A percentile compares a stretch with the other conserved stretches of the same genome.
phyloP scores from a whole-genome alignment of 2,113 vertebrate species.

The Chionodraco myersi region DNA sequence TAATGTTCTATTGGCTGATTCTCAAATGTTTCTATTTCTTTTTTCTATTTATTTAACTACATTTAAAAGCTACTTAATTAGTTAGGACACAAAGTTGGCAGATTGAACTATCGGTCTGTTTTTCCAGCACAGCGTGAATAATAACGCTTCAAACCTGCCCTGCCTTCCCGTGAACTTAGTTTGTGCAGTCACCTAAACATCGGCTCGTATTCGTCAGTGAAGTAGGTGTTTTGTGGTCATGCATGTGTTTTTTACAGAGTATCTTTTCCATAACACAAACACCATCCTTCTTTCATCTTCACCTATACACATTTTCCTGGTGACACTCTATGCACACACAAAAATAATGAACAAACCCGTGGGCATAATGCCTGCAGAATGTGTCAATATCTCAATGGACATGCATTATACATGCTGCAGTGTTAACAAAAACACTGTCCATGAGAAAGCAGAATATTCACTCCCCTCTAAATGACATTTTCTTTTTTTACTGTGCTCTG shows the following conservation, averaged over 20 bases:
- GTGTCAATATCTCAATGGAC: constrained; percentile 20
- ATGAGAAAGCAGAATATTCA: constrained; percentile 4
- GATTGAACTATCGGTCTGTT: constrained; percentile 27
- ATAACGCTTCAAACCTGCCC: constrained; percentile 27
- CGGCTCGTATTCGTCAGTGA: constrained; percentile 10
- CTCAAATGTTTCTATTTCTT: not conserved
- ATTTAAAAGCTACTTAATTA: constrained; percentile 14
- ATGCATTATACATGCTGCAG: constrained; percentile 49
- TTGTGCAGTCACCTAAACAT: constrained; percentile 32
- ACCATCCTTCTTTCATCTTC: not conserved
- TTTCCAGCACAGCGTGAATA: constrained; percentile 21
- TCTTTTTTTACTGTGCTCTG: not conserved
- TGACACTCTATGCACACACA: constrained; percentile 13
- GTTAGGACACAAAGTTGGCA: constrained; percentile 34
- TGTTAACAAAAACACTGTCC: constrained; percentile 17
- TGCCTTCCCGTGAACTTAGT: constrained; percentile 4
- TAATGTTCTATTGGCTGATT: not conserved
- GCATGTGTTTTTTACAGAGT: not conserved
- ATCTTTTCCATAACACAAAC: not conserved
- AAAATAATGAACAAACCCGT: constrained; percentile 31
- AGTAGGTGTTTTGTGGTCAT: constrained; percentile 4
- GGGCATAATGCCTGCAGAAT: constrained; percentile 23
- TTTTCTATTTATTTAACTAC: constrained; percentile 3
- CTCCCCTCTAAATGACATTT: not conserved
- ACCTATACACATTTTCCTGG: not conserved